These are phyloP conservation scores for Nebria salina DNA, from an alignment of 2,888 invertebrate genomes.

Conservation along the genomic window DNA sequence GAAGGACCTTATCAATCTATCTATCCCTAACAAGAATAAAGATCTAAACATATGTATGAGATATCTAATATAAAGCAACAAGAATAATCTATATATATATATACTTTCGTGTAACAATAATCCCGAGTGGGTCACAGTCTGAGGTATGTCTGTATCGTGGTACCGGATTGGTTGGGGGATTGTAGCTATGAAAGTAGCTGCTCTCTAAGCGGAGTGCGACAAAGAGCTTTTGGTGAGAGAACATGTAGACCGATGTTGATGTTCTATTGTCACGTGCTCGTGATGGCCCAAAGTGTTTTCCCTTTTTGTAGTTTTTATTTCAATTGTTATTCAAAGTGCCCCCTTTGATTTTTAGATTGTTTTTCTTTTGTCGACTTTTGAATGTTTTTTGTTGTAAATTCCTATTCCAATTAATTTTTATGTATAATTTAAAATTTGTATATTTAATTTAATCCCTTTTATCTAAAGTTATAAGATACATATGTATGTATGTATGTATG, in stretches of 20 bases:
- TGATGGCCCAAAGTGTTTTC: not conserved
- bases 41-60: not conserved
- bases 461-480: no score
- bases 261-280: slow-evolving; percentile 43
- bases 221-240: slow-evolving; percentile 12
- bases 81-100: not conserved
- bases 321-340: not conserved
- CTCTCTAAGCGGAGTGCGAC: slow-evolving; percentile 3
- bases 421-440: no score
- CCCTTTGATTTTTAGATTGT: slow-evolving; percentile 20
- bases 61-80: not conserved
- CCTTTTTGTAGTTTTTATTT: not conserved
- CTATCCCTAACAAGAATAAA: not conserved
- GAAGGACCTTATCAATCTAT: not conserved
- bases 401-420: no score
- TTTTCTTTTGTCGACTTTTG: not conserved
- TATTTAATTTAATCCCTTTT: no score
- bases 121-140: slow-evolving; percentile 22
- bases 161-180: slow-evolving; percentile 26
- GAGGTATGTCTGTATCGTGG: not conserved
- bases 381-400: not conserved
- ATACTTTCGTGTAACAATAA: not conserved
- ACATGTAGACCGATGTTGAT: slow-evolving; percentile 38
- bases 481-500: no score
- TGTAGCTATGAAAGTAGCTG: slow-evolving; percentile 27